phyloP scores from a whole-genome alignment of 1,140 invertebrate genomes.

The Lethocerus indicus region DNA sequence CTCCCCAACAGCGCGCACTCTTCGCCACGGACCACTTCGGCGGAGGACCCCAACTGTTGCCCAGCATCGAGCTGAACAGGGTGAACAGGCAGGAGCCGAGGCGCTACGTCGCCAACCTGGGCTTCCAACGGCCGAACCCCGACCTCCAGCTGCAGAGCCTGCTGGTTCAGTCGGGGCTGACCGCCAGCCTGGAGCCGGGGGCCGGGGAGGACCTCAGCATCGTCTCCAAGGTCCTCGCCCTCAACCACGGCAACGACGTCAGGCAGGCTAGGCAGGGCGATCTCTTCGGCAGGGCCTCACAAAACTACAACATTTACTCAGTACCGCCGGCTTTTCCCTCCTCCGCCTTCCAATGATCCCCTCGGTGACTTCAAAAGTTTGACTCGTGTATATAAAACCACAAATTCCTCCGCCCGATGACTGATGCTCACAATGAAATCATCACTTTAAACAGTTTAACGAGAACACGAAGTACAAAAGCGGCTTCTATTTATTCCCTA shows the following conservation, averaged over 20 bases:
- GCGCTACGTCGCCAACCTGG: conserved; percentile 19
- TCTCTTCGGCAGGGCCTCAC: too few species aligned
- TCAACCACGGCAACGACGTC: conserved; percentile 1
- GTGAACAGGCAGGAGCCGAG: conserved; percentile 16
- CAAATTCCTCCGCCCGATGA: too few species aligned
- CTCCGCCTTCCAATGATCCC: too few species aligned
- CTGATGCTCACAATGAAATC: too few species aligned
- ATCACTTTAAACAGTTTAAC: too few species aligned
- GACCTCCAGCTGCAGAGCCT: conserved; percentile 38
- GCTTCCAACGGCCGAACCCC: conserved; percentile 16
- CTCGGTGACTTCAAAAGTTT: too few species aligned
- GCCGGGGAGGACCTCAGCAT: conserved; percentile 53
- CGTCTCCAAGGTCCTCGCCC: conserved; percentile 51
- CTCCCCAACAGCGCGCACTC: conserved; percentile 1
- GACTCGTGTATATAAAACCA: too few species aligned
- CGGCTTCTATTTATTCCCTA: too few species aligned
- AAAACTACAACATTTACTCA: too few species aligned
- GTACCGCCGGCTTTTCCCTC: too few species aligned
- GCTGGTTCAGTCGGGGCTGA: conserved; percentile 40
- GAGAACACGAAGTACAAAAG: too few species aligned
- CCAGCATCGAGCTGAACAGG: conserved; percentile 21
- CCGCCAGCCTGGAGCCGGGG: conserved; percentile 25
- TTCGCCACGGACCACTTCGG: not conserved
- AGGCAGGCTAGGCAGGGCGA: too few species aligned
- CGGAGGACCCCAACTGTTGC: conserved; percentile 18